Evolutionary conservation across 1,140 invertebrate genomes (phyloP), one percentile per base, ranked within the genome.

Genomic region (Euschistus heros): DNA sequence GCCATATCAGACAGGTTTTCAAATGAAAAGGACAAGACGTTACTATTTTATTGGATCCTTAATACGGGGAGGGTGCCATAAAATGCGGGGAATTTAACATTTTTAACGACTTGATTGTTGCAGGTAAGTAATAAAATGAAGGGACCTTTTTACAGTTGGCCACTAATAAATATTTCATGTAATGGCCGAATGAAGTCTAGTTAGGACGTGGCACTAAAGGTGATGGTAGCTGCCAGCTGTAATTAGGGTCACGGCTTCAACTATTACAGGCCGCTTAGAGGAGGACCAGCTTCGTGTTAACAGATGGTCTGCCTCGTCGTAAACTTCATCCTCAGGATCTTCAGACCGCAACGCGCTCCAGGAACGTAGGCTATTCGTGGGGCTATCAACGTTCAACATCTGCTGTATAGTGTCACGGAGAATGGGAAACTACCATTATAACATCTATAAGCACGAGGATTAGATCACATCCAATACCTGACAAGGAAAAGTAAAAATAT

Each of bases 141-240:
- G 4, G n/a, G n/a, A 50, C 47, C 47, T 20, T 50, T 50, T 50
- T 50, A 50, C 47, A 50, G 47, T 20, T 18, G 18, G 54, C 14
- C 54, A 22, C 20, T 26, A 57, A 57, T 57, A 57, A 57, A 57
- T 57, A 57, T 26, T 57, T 57, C 18, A 24, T 26, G 54, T 57
- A 57, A 57, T 57, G 54, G 24, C 6, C n/a, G 47, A 57, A 20
- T 20, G 6, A 18, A 26, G 54, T 17, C 54, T 57, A 17, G 54
- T 57, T 57, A 57, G 24, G 54, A 22, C n/a, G 24, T 26, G 24
- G 20, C 15, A 57, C 18, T 17, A 57, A 17, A 24, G 24, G 54
- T 17, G 24, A 24, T 17, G 54, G 18, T 57, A 57, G 54, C 20
- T 24, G 18, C 4, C 24, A 17, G 24, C n/a, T 50, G 22, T 50